Evolutionary conservation across 2,888 invertebrate genomes (phyloP).

Genomic region (Cheilosia variabilis): DNA sequence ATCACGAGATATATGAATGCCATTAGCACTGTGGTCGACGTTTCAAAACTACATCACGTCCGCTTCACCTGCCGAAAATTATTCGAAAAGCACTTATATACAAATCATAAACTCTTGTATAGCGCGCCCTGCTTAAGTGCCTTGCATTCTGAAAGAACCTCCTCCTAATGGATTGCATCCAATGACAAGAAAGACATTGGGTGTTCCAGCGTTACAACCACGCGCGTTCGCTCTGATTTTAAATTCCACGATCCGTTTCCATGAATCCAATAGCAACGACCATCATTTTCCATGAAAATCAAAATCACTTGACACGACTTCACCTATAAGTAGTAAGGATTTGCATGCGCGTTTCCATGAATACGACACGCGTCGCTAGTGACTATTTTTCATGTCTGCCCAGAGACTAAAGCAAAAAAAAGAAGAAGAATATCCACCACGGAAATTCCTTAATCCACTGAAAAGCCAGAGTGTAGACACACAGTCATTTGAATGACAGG

Average conservation of each 20-base stretch:
- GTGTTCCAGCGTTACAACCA: not conserved
- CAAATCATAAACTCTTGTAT: too few relatives aligned
- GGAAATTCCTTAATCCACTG: slow-evolving; percentile 33
- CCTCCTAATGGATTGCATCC: too few relatives aligned
- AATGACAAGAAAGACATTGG: slow-evolving; percentile 23
- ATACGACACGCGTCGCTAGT: slow-evolving; percentile 16
- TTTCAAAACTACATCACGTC: too few relatives aligned
- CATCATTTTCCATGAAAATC: slow-evolving; percentile 32
- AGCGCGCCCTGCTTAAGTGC: too few relatives aligned
- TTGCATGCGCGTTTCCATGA: slow-evolving; percentile 17
- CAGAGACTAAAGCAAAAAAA: not conserved
- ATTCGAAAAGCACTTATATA: too few relatives aligned
- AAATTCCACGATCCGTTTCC: slow-evolving; percentile 19
- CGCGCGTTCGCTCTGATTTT: not conserved
- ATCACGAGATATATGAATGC: too few relatives aligned
- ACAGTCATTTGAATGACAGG: slow-evolving; percentile 36
- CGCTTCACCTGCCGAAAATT: too few relatives aligned
- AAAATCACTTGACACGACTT: slow-evolving; percentile 48
- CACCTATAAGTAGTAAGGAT: slow-evolving; percentile 22
- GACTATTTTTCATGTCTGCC: slow-evolving; percentile 36
- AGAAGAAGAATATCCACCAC: not conserved
- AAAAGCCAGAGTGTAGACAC: slow-evolving; percentile 13
- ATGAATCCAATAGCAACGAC: slow-evolving; percentile 9
- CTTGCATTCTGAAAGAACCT: too few relatives aligned
- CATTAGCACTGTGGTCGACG: too few relatives aligned